A percentile compares a stretch with the other conserved stretches of the same genome.
Evolutionary conservation across 2,113 vertebrate genomes (phyloP).

Genomic region (Ptilonorhynchus violaceus): DNA sequence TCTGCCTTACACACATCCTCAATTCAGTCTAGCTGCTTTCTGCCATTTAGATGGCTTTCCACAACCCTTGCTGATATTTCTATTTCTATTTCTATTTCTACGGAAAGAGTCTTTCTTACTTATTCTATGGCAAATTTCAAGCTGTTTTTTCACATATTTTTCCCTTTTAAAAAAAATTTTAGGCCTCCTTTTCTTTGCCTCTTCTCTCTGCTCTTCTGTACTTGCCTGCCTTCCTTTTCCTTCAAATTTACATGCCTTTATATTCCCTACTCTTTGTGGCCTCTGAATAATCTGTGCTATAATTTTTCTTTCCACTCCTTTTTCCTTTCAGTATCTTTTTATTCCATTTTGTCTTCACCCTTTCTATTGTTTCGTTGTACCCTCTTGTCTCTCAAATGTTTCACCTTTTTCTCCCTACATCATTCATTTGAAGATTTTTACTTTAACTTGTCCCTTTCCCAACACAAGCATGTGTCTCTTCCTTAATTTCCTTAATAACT

Average conservation of each 20-base stretch:
- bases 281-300: neutral
- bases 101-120: neutral
- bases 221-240: neutral
- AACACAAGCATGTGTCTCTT: neutral
- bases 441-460: neutral
- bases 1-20: neutral
- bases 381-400: neutral
- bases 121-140: neutral
- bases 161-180: neutral
- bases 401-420: neutral
- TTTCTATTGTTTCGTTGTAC: neutral
- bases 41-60: neutral
- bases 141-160: neutral
- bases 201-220: neutral
- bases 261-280: neutral
- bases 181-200: neutral
- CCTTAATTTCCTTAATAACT: no score
- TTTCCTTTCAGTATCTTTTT: neutral
- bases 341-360: neutral
- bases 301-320: neutral
- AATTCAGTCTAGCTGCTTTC: neutral
- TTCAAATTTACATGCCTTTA: neutral
- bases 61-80: neutral
- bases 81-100: neutral
- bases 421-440: neutral